Conservation (phyloP, 2,888 invertebrate species). For the Drosophila monieri region DNA sequence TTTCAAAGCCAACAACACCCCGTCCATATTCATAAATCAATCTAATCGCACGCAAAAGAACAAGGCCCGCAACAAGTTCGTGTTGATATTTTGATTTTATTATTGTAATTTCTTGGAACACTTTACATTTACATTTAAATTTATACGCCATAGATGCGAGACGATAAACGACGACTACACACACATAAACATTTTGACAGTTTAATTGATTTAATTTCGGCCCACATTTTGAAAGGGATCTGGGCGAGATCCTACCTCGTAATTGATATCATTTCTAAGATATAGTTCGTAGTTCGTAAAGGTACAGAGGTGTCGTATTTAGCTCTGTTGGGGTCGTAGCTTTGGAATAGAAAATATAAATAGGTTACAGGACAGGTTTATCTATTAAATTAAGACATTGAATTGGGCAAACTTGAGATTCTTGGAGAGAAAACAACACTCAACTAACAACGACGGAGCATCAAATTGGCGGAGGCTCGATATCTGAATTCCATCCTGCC, state of each 20-base stretch:
- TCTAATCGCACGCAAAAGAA: background rate
- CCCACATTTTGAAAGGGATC: conserved; percentile 40
- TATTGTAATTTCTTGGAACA: conserved; percentile 73
- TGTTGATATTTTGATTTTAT: conserved; percentile 69
- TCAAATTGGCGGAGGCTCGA: conserved; percentile 19
- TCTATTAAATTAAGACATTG: conserved; percentile 70
- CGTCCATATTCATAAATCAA: conserved; percentile 8
- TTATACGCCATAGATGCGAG: conserved; percentile 60
- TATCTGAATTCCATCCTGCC: conserved; percentile 36
- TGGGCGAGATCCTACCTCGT: conserved; percentile 30
- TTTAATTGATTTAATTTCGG: conserved; percentile 66
- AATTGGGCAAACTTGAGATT: conserved; percentile 63
- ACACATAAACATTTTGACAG: conserved; percentile 73
- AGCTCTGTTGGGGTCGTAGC: conserved; percentile 11
- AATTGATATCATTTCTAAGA: conserved; percentile 53
- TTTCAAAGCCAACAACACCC: background rate
- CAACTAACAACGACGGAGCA: conserved; percentile 55
- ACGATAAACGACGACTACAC: conserved; percentile 78
- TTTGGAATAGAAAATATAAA: conserved; percentile 61
- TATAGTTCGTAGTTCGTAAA: conserved; percentile 43
- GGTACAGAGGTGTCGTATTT: conserved; percentile 41
- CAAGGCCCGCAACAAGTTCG: conserved; percentile 37
- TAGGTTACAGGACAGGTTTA: conserved; percentile 47
- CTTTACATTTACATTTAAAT: conserved; percentile 73
- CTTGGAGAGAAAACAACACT: conserved; percentile 51